Conservation (phyloP, 2,113 vertebrate species). For the Bos indicus region DNA sequence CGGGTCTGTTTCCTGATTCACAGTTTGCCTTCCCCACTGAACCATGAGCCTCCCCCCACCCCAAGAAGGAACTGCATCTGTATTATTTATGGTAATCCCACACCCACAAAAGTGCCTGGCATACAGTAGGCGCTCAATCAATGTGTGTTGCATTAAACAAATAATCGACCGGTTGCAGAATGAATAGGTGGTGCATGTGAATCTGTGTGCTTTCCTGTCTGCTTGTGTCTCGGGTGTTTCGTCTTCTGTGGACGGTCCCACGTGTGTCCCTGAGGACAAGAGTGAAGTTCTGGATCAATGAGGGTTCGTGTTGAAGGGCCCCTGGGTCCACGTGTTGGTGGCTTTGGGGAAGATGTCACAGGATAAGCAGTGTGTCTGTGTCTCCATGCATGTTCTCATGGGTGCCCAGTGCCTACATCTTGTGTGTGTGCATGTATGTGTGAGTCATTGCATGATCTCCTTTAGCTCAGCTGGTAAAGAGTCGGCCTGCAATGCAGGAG, state of each 20-base stretch:
- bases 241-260: fast-evolving
- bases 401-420: background rate
- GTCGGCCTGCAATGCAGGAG: background rate
- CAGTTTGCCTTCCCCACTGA: background rate
- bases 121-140: background rate
- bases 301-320: background rate
- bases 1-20: background rate
- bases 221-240: background rate
- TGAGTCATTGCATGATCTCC: background rate
- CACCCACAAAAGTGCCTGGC: background rate
- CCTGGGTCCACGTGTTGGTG: background rate
- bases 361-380: background rate
- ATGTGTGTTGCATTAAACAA: background rate
- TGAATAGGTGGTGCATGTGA: fast-evolving
- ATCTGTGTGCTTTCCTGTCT: too few species aligned
- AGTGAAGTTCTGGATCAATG: too few species aligned
- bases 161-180: fast-evolving
- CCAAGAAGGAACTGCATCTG: fast-evolving
- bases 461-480: background rate
- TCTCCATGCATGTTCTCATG: fast-evolving
- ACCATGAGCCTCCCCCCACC: background rate
- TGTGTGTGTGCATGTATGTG: background rate
- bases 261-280: background rate
- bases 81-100: too few species aligned
- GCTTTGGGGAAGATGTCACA: background rate